These are phyloP conservation scores for Catocala sponsa DNA, from an alignment of 2,888 invertebrate genomes.

Conservation along the genomic window DNA sequence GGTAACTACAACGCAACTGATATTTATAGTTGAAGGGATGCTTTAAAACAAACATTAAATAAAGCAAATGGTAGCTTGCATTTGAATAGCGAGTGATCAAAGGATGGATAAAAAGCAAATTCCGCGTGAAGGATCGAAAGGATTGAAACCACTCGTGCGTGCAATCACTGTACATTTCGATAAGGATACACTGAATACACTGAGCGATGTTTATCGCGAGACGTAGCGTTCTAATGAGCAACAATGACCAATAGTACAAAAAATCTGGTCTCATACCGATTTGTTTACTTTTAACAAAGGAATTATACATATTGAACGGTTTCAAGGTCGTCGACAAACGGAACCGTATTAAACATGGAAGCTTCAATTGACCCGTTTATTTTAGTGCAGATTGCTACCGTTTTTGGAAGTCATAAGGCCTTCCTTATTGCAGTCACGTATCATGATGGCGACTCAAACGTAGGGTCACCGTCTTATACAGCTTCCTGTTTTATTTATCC, in stretches of 20 bases:
- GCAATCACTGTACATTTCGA: slow-evolving; percentile 62
- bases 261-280: slow-evolving; percentile 31
- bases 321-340: slow-evolving; percentile 50
- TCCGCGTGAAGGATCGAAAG: slow-evolving; percentile 62
- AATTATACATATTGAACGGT: slow-evolving; percentile 40
- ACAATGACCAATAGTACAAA: slow-evolving; percentile 40
- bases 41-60: slow-evolving; percentile 35
- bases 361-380: slow-evolving; percentile 58
- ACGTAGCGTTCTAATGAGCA: slow-evolving; percentile 47
- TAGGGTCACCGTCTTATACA: slow-evolving; percentile 52
- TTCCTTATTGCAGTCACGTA: slow-evolving; percentile 62
- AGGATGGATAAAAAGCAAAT: slow-evolving; percentile 69
- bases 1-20: slow-evolving; percentile 20
- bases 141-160: slow-evolving; percentile 66
- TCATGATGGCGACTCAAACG: slow-evolving; percentile 49
- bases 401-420: slow-evolving; percentile 48
- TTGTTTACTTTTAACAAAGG: slow-evolving; percentile 30
- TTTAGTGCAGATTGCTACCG: slow-evolving; percentile 49
- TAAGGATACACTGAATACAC: slow-evolving; percentile 62
- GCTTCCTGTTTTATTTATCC: slow-evolving; percentile 40
- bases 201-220: slow-evolving; percentile 59
- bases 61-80: slow-evolving; percentile 48
- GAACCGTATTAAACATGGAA: slow-evolving; percentile 45
- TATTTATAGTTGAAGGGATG: slow-evolving; percentile 15
- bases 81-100: slow-evolving; percentile 62